These are phyloP conservation scores for Centrocercus urophasianus DNA, from an alignment of 2,113 vertebrate species.

Conservation along the genomic window DNA sequence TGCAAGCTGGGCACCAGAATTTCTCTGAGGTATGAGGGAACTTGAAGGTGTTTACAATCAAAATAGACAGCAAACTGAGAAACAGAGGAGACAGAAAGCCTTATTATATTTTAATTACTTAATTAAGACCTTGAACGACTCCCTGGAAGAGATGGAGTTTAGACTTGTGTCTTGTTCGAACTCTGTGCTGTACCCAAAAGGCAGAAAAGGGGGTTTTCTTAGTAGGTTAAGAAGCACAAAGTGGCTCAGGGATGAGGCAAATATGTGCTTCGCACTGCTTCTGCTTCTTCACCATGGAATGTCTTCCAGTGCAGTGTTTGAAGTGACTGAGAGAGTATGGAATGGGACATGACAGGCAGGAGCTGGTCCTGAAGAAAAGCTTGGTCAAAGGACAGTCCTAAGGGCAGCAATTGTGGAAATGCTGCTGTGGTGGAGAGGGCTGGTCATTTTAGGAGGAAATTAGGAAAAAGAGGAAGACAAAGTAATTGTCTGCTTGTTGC, in stretches of 20 bases:
- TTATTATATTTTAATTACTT: background rate
- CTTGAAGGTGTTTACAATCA: background rate
- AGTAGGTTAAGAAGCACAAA: background rate
- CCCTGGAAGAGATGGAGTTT: background rate
- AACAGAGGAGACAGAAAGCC: background rate
- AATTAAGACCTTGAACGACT: background rate
- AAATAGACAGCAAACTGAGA: background rate
- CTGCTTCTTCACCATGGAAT: background rate
- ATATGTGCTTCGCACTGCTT: rapidly evolving
- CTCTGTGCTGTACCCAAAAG: background rate
- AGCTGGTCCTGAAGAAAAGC: background rate
- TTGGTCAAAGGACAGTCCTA: background rate
- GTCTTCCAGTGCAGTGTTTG: background rate
- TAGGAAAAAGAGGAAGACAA: background rate
- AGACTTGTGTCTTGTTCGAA: background rate
- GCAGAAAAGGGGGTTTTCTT: background rate
- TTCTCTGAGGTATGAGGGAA: background rate
- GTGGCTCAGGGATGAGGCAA: background rate
- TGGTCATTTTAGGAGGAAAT: background rate
- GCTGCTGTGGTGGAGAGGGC: background rate
- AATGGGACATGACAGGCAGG: background rate
- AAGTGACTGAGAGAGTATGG: background rate
- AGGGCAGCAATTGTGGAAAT: background rate
- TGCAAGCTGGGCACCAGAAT: background rate
- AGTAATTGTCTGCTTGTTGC: background rate